These are phyloP conservation scores for Cosmia pyralina DNA, from an alignment of 2,888 invertebrate genomes.

Conservation along the genomic window DNA sequence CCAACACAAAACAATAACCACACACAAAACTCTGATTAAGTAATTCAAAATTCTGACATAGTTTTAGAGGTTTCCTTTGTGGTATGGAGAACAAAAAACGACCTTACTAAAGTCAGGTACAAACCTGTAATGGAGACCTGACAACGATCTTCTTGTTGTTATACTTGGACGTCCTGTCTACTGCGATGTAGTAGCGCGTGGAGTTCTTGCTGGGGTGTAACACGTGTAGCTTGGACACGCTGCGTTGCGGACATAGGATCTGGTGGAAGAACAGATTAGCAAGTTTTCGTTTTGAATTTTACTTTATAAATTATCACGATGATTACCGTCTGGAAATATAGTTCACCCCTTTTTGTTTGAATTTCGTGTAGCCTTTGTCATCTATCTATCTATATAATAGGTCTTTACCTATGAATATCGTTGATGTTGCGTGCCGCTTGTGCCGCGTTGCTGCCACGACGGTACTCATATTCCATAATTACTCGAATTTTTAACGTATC, in stretches of 20 bases:
- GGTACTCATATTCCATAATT: no score
- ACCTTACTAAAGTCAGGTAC: not conserved
- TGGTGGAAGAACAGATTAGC: constrained; percentile 48
- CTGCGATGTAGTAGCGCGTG: constrained; percentile 92
- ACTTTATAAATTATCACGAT: no score
- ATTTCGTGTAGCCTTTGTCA: no score
- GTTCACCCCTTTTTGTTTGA: no score
- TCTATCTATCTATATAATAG: no score
- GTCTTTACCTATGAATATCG: no score
- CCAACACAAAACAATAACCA: no score
- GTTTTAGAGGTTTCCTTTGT: not conserved
- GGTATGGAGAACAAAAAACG: not conserved
- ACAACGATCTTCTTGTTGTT: constrained; percentile 91
- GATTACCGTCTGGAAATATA: no score
- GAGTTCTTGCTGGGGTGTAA: constrained; percentile 91
- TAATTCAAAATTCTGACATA: not conserved
- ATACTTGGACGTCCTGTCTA: constrained; percentile 91
- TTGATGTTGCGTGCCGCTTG: no score
- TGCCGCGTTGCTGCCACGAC: no score
- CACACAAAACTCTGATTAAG: not conserved
- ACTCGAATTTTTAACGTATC: no score
- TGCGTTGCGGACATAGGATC: constrained; percentile 92
- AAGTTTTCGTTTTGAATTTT: no score
- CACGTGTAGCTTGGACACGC: constrained; percentile 91
- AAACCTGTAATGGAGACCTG: constrained; percentile 94